Percentiles rank a stretch among this genome's conserved stretches.
Evolutionary conservation across 2,113 vertebrate genomes (phyloP).

Genomic region (Tetrao urogallus): DNA sequence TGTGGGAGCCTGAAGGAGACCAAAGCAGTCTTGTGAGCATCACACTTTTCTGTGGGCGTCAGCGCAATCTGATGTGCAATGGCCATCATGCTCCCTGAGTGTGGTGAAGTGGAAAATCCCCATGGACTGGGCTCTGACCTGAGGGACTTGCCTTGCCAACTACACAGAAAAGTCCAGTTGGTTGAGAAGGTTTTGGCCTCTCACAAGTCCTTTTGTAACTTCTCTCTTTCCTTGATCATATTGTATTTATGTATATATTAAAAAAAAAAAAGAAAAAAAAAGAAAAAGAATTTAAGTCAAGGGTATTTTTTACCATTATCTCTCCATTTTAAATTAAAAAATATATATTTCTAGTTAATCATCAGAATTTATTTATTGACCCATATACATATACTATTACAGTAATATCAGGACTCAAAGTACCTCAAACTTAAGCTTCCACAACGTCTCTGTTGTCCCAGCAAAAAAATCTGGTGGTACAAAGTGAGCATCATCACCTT

Average conservation of each 20-base stretch:
- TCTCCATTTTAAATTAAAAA: neutral
- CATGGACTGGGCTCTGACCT: neutral
- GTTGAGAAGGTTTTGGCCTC: neutral
- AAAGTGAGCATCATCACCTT: neutral
- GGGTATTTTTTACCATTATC: neutral
- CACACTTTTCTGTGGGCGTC: neutral
- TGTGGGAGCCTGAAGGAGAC: neutral
- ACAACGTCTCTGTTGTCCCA: neutral
- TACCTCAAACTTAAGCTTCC: neutral
- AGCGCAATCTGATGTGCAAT: neutral
- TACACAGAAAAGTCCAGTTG: neutral
- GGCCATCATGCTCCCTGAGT: neutral
- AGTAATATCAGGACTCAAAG: neutral
- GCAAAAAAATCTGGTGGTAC: neutral
- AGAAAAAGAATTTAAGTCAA: neutral
- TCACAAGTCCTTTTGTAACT: neutral
- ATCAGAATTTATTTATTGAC: neutral
- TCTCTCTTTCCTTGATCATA: neutral
- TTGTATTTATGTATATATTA: neutral
- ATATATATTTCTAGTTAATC: neutral
- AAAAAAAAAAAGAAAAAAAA: neutral
- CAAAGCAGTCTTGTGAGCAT: neutral
- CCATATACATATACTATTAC: neutral
- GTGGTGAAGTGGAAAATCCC: constrained; percentile 35
- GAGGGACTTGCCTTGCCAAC: constrained; percentile 2